Conservation (phyloP, 2,113 vertebrate species). For the Dascyllus trimaculatus region DNA sequence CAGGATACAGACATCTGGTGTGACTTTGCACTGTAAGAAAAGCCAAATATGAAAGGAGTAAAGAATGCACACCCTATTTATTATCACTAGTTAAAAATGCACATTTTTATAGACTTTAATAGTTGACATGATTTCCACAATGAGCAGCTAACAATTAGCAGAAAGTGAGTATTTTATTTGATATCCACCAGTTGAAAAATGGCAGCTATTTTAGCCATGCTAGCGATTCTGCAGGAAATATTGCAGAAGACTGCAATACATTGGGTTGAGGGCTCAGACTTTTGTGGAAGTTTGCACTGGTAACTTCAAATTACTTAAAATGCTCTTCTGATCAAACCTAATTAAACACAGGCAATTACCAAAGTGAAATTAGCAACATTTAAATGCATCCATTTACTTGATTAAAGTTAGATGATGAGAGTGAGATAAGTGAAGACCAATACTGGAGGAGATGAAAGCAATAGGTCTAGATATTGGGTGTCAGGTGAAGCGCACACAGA, state of each 20-base stretch:
- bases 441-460: slow-evolving; percentile 80
- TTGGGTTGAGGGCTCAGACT: slow-evolving; percentile 12
- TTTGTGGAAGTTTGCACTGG: slow-evolving; percentile 55
- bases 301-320: slow-evolving; percentile 81
- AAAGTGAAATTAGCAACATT: slow-evolving; percentile 86
- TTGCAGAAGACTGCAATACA: slow-evolving; percentile 5
- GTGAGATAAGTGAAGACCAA: slow-evolving; percentile 83
- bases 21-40: slow-evolving; percentile 23
- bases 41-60: slow-evolving; percentile 17
- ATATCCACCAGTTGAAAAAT: not conserved
- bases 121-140: not conserved
- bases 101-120: slow-evolving; percentile 23
- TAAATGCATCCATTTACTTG: slow-evolving; percentile 87
- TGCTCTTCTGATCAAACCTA: slow-evolving; percentile 82
- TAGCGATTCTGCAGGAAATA: not conserved
- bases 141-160: not conserved
- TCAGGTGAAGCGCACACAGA: slow-evolving; percentile 73
- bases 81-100: not conserved
- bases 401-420: slow-evolving; percentile 87
- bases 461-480: slow-evolving; percentile 81
- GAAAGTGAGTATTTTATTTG: not conserved
- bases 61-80: not conserved
- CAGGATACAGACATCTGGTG: slow-evolving; percentile 57
- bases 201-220: not conserved
- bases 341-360: slow-evolving; percentile 86